Conservation (phyloP, 2,113 vertebrate species). For the Cyanoderma ruficeps region DNA sequence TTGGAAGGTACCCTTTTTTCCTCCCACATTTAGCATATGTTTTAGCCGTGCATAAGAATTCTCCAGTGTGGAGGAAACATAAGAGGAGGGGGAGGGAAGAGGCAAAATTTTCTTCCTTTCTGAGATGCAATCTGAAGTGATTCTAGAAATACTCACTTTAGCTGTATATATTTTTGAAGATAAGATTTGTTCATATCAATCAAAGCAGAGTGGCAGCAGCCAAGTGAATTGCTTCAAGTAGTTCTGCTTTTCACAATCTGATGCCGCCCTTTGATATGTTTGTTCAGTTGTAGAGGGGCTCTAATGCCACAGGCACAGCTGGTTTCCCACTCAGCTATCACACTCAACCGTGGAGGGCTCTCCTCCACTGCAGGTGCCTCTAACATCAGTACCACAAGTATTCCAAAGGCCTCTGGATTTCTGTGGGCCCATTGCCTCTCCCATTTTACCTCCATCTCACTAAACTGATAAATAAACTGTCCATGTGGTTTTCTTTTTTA, state of each 20-base stretch:
- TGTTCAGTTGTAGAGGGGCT: not conserved
- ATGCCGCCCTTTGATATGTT: not conserved
- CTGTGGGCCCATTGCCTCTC: not conserved
- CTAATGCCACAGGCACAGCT: not conserved
- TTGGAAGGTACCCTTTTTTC: not conserved
- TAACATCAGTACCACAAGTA: not conserved
- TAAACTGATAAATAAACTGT: not conserved
- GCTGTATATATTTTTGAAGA: conserved; percentile 44
- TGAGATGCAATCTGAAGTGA: conserved; percentile 8
- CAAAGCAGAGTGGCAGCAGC: conserved; percentile 31
- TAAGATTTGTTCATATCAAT: conserved; percentile 43
- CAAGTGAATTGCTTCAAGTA: not conserved
- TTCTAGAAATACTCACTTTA: conserved; percentile 40
- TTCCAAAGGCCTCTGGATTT: not conserved
- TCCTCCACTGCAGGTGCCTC: not conserved
- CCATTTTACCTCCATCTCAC: not conserved
- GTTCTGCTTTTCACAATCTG: not conserved
- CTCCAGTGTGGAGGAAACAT: not conserved
- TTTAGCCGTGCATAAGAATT: not conserved
- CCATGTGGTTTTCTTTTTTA: not conserved
- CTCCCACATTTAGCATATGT: not conserved
- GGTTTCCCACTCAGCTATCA: not conserved
- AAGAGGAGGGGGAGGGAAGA: not conserved
- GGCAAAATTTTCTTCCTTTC: not conserved
- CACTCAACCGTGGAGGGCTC: not conserved